Conservation (phyloP, 2,797 vertebrate genomes). For the Phrynocephalus vlangalii region DNA sequence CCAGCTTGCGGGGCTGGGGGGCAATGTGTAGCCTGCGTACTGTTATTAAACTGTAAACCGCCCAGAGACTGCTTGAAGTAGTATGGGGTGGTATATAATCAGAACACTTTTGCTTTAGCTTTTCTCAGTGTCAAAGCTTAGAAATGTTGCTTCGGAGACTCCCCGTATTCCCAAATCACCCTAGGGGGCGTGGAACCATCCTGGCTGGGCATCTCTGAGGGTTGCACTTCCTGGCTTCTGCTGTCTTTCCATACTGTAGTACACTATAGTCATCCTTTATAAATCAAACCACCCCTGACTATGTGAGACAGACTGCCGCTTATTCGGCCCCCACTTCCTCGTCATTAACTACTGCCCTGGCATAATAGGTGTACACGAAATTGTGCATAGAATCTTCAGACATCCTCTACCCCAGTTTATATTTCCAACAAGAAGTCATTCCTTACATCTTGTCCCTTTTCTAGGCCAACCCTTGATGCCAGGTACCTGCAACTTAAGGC, state of each 20-base stretch:
- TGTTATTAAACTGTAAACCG: too few species aligned
- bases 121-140: too few species aligned
- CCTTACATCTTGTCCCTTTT: background rate
- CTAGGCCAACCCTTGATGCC: background rate
- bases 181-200: too few species aligned
- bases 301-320: background rate
- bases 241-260: background rate
- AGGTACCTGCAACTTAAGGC: background rate
- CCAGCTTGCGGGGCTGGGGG: too few species aligned
- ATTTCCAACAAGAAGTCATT: background rate
- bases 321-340: background rate
- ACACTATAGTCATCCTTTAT: background rate
- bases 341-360: background rate
- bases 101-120: too few species aligned
- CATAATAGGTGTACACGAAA: background rate
- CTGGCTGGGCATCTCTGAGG: too few species aligned
- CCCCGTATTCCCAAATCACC: too few species aligned
- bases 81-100: too few species aligned
- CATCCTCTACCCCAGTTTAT: background rate
- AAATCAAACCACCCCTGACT: background rate
- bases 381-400: background rate
- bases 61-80: too few species aligned
- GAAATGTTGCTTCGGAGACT: too few species aligned
- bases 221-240: background rate
- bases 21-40: too few species aligned